Conservation (phyloP, 2,797 vertebrate species). For the Gobionotothen gibberifrons region DNA sequence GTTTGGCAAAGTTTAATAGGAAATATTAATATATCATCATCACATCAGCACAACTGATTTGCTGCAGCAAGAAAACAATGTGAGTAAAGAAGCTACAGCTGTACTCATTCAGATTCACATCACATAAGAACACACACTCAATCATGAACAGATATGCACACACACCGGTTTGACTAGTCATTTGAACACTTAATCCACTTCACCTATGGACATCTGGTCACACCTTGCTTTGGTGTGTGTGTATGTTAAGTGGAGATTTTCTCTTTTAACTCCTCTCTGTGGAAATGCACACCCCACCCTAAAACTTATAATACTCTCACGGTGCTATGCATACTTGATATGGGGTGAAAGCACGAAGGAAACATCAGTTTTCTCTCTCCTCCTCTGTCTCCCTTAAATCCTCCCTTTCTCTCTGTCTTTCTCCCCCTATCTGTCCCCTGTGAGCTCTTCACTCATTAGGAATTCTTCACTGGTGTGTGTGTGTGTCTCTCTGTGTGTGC, state of each 20-base stretch:
- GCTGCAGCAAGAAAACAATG: not conserved
- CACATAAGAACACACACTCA: not conserved
- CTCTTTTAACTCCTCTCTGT: constrained; percentile 43
- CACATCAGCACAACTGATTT: not conserved
- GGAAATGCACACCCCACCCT: constrained; percentile 38
- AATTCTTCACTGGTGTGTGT: constrained; percentile 69
- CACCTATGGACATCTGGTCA: constrained; percentile 61
- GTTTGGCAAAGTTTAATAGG: constrained; percentile 4
- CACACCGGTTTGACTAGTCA: constrained; percentile 42
- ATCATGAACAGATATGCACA: constrained; percentile 12
- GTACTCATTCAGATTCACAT: constrained; percentile 22
- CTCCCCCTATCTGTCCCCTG: constrained; percentile 55
- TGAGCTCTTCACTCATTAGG: constrained; percentile 74
- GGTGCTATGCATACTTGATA: constrained; percentile 61
- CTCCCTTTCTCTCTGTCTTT: constrained; percentile 46
- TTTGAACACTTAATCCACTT: constrained; percentile 68
- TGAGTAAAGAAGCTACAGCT: constrained; percentile 18
- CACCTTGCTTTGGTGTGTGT: constrained; percentile 54
- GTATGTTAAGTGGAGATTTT: constrained; percentile 48
- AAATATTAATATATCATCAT: not conserved
- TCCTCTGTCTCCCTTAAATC: constrained; percentile 30
- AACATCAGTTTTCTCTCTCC: constrained; percentile 48
- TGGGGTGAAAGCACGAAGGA: constrained; percentile 34
- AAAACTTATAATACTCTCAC: constrained; percentile 47
- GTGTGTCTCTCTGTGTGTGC: constrained; percentile 19